Evolutionary conservation across 1,140 invertebrate genomes (phyloP), one percentile per base, ranked within the genome.

Genomic region (Drosophila pseudoananassae): DNA sequence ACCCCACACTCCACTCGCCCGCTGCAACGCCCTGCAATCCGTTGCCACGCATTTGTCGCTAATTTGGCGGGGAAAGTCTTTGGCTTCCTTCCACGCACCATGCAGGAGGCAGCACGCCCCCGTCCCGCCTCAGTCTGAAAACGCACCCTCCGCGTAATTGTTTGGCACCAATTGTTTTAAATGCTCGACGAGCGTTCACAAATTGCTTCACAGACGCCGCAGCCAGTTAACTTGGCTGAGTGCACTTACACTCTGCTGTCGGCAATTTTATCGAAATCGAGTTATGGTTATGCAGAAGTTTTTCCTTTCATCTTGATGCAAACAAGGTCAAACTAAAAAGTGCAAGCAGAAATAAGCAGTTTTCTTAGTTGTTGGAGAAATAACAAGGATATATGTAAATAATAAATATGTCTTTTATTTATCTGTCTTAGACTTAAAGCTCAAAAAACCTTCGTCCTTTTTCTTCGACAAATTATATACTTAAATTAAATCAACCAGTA

Each of bases 161-260:
- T 79, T 85, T 78, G 81, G 82, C 81, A 85, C 57, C 82, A 87
- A 85, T 85, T 85, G 81, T 85, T 85, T 85, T 85, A 85, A 85
- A 85, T 85, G 81, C 78, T 66, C 82, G 64, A 53, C 65, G 78
- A 57, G 82, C 63, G 74, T 63, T 81, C 82, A 58, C 82, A 87
- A 85, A 87, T 85, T 81, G 82, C 69, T 87, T 74, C 58, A 10
- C 54, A 56, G 64, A 59, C 56, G 65, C 54, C 73, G 38, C 69
- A 50, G 55, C 68, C 55, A 69, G 50, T 66, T 66, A 71, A 58
- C 68, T 52, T 69, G 43, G 57, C 57, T 33, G 70, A 54, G 57
- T 74, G 69, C 71, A 74, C 52, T 55, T 70, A 70, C 66, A 70
- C 66, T 69, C 64, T 38, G 31, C 64, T 70, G 66, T 63, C 31